Percentiles rank a stretch among this genome's conserved stretches.
These are phyloP conservation scores for Melanotaenia maccullochi DNA, from an alignment of 2,797 vertebrate genomes.

Conservation along the genomic window DNA sequence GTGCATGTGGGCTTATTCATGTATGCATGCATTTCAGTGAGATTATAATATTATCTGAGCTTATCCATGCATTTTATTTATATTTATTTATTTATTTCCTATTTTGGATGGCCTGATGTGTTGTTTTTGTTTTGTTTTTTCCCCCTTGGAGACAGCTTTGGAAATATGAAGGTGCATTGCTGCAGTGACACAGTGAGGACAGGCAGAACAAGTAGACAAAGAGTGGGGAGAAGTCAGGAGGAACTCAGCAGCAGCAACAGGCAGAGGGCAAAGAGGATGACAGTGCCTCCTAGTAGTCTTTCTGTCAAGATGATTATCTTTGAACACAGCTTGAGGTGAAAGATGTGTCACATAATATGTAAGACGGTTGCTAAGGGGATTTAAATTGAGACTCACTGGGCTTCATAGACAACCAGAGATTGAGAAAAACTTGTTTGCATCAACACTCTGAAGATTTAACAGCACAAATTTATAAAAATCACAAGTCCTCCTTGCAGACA, in stretches of 20 bases:
- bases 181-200: slow-evolving; percentile 43
- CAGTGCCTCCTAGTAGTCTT: slow-evolving; percentile 65
- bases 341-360: slow-evolving; percentile 54
- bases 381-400: slow-evolving; percentile 31
- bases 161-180: slow-evolving; percentile 53
- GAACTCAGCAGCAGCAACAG: slow-evolving; percentile 69
- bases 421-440: slow-evolving; percentile 1
- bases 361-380: slow-evolving; percentile 52
- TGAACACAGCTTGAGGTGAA: slow-evolving; percentile 64
- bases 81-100: slow-evolving; percentile 8
- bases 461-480: slow-evolving; percentile 36
- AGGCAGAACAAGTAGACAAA: slow-evolving; percentile 37
- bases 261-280: slow-evolving; percentile 74
- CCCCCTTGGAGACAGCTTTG: slow-evolving; percentile 6
- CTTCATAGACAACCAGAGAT: slow-evolving; percentile 10
- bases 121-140: neutral
- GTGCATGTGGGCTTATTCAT: slow-evolving; percentile 34
- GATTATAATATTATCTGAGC: neutral
- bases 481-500: slow-evolving; percentile 29
- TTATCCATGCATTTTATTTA: slow-evolving; percentile 16
- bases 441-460: slow-evolving; percentile 32
- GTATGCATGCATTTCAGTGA: slow-evolving; percentile 33
- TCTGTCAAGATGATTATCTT: slow-evolving; percentile 73
- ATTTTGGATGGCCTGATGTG: slow-evolving; percentile 22
- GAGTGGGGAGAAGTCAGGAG: slow-evolving; percentile 43